Conservation (phyloP, 1,140 invertebrate genomes). For the Schlechtendalia chinensis region DNA sequence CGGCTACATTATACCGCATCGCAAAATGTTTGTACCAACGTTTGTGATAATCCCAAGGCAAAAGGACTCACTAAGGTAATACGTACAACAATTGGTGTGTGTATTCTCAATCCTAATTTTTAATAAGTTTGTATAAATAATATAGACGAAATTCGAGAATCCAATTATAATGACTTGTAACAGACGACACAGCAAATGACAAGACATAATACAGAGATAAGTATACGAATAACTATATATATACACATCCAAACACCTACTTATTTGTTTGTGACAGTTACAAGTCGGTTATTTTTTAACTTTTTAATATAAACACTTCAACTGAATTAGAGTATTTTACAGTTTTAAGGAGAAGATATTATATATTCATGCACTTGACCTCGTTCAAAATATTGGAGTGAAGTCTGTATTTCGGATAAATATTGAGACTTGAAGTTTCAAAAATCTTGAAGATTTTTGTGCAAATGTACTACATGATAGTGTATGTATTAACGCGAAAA, state of each 20-base stretch:
- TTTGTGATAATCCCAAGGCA: not conserved
- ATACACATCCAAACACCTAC: no score
- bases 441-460: not conserved
- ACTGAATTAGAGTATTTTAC: not conserved
- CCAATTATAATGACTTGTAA: not conserved
- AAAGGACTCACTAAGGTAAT: not conserved
- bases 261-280: not conserved
- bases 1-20: no score
- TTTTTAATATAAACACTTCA: not conserved
- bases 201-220: not conserved
- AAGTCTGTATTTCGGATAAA: not conserved
- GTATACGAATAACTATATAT: no score
- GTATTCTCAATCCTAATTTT: no score
- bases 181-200: not conserved
- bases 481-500: not conserved
- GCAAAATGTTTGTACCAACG: not conserved
- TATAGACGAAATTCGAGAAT: no score
- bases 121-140: no score
- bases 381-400: not conserved
- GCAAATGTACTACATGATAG: not conserved
- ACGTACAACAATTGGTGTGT: not conserved
- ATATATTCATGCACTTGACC: not conserved
- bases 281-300: slow-evolving; percentile 16
- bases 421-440: not conserved
- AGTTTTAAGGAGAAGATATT: not conserved